Conservation (phyloP, 2,888 invertebrate genomes). For the Dolichopus griseipennis region DNA sequence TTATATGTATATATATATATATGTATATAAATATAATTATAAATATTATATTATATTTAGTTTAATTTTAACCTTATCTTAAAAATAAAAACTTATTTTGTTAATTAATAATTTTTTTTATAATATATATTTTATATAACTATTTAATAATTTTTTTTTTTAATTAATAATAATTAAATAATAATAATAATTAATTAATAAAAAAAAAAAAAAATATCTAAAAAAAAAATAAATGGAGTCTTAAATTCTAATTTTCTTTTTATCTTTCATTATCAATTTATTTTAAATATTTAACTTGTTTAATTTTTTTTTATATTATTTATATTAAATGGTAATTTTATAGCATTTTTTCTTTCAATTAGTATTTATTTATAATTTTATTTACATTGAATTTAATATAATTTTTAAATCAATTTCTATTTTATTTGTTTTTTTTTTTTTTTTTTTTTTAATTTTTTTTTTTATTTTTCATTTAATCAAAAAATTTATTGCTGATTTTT, state of each 20-base stretch:
- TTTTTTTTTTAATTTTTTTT: slow-evolving; percentile 10
- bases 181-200: background rate
- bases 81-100: background rate
- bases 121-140: slow-evolving; percentile 20
- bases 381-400: slow-evolving; percentile 18
- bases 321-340: background rate
- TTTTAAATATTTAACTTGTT: too few species aligned
- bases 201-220: background rate
- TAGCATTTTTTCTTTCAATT: slow-evolving; percentile 22
- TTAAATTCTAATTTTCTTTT: background rate
- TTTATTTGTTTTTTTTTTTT: slow-evolving; percentile 20
- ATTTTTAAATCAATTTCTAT: slow-evolving; percentile 10
- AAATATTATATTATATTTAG: slow-evolving; percentile 10
- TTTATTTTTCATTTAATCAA: background rate
- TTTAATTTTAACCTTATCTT: background rate
- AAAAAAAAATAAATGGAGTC: background rate
- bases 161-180: background rate
- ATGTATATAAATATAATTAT: slow-evolving; percentile 8
- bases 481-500: slow-evolving; percentile 22
- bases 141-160: slow-evolving; percentile 17
- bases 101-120: slow-evolving; percentile 14
- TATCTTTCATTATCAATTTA: background rate
- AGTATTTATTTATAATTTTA: slow-evolving; percentile 18
- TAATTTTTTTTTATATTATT: background rate
- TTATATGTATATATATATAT: slow-evolving; percentile 20